Base-by-base conservation (phyloP, 2,888 invertebrate species). In the Andricus curvator region DNA sequence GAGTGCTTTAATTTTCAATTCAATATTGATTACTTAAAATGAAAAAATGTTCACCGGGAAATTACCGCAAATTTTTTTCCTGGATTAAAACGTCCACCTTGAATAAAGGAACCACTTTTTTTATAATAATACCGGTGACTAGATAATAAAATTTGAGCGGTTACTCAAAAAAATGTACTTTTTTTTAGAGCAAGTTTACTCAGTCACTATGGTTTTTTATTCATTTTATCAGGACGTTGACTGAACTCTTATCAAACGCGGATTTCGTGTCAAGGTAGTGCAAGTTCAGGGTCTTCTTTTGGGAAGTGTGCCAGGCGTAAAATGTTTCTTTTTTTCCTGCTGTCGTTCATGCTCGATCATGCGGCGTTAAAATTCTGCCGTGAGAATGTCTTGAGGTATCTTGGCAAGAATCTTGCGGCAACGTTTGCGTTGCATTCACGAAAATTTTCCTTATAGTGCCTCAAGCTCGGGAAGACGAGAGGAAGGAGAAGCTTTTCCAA, bases 401-500 rank as follows among this genome's bases (percentile, higher is more conserved):
- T 81, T 68, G 70, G 78, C 81, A 81, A 68, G 74, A 74, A 74
- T 80, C 79, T 82, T 66, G 78, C 68, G 81, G 78, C 81, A 80
- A 83, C 79, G 79, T 83, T 82, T 79, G 77, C 79, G 25, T 79
- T 62, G 25, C 44, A 64, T 74, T 74, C 33, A 64, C 48, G 17
- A 79, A 79, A 70, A 51, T 78, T 51, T 74, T 51, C 13, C 51
- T n/a, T 29, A 70, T 48, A 51, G 68, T 68, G 37, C 68, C 76
- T 79, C 48, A 48, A 70, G 79, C 67, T 77, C 11, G 79, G 20
- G 68, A n/a, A 64, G 37, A 41, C 13, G 41, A 44, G 56, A 70
- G 37, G 78, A 67, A 56, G 77, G 64, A 33, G 76, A 81, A 85
- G 84, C 84, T 85, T 85, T 85, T 70, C 48, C 66, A 37, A 66